Percentiles rank a stretch among this genome's conserved stretches.
These are phyloP conservation scores for Drosophila hamatofila DNA, from an alignment of 2,888 invertebrate genomes.

Conservation along the genomic window DNA sequence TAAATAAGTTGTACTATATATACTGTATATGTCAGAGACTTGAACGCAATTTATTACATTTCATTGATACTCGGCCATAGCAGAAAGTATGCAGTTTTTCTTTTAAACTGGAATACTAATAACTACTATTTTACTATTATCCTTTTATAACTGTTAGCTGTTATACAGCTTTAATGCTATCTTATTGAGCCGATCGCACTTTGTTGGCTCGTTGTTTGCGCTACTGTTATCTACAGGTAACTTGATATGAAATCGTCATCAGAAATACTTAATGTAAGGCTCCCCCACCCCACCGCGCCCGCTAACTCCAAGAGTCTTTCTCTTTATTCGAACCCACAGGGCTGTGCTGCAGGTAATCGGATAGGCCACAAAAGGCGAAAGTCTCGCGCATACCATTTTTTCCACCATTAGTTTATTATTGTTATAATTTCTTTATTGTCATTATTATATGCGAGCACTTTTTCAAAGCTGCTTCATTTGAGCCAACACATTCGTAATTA, in stretches of 20 bases:
- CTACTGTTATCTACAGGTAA: slow-evolving; percentile 55
- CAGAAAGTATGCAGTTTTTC: too few relatives aligned
- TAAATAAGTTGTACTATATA: too few relatives aligned
- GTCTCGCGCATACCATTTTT: slow-evolving; percentile 61
- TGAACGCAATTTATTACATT: too few relatives aligned
- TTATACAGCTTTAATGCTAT: neutral
- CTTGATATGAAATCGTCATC: slow-evolving; percentile 51
- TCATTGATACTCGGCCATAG: too few relatives aligned
- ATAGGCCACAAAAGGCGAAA: slow-evolving; percentile 73
- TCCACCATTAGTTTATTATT: slow-evolving; percentile 77
- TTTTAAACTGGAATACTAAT: too few relatives aligned
- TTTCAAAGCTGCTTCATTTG: slow-evolving; percentile 64
- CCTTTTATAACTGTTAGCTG: neutral
- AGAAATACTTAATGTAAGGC: slow-evolving; percentile 29
- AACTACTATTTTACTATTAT: neutral
- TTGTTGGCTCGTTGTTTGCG: slow-evolving; percentile 8
- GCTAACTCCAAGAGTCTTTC: slow-evolving; percentile 16
- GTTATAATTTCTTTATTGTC: slow-evolving; percentile 80
- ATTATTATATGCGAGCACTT: slow-evolving; percentile 66
- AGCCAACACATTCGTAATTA: slow-evolving; percentile 71
- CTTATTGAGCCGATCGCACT: neutral
- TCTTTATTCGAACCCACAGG: slow-evolving; percentile 31
- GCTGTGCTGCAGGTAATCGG: slow-evolving; percentile 67
- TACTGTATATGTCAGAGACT: too few relatives aligned
- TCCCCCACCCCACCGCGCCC: too few relatives aligned